phyloP scores from a whole-genome alignment of 2,113 vertebrate genomes.

The Serinus canaria region DNA sequence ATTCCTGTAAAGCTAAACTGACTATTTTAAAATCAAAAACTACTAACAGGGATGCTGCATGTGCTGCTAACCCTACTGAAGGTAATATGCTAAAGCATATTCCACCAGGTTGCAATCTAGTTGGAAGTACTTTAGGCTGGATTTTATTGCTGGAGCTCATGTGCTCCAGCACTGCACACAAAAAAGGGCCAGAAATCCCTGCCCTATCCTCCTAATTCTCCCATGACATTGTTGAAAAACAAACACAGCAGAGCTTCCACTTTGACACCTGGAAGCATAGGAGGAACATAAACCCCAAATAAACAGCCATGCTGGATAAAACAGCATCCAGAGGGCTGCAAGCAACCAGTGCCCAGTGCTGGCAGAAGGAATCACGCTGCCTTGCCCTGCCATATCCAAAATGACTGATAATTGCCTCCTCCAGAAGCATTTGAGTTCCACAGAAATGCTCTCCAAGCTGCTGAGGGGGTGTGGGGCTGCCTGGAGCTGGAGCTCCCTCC shows the following conservation, averaged over 20 bases:
- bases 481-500: neutral
- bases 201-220: neutral
- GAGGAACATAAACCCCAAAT: neutral
- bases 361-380: neutral
- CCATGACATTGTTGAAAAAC: neutral
- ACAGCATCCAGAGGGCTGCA: neutral
- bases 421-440: neutral
- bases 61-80: neutral
- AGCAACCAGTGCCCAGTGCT: rapidly evolving
- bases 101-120: neutral
- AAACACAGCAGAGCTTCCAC: neutral
- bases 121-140: neutral
- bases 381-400: neutral
- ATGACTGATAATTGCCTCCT: neutral
- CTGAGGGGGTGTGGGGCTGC: neutral
- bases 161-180: neutral
- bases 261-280: neutral
- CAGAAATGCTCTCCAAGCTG: neutral
- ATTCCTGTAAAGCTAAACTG: neutral
- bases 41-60: neutral
- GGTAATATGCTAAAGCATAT: neutral
- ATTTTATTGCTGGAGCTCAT: neutral
- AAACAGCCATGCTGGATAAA: neutral
- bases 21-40: neutral
- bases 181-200: neutral